phyloP scores from a whole-genome alignment of 2,113 vertebrate species.

The Ifrita kowaldi region DNA sequence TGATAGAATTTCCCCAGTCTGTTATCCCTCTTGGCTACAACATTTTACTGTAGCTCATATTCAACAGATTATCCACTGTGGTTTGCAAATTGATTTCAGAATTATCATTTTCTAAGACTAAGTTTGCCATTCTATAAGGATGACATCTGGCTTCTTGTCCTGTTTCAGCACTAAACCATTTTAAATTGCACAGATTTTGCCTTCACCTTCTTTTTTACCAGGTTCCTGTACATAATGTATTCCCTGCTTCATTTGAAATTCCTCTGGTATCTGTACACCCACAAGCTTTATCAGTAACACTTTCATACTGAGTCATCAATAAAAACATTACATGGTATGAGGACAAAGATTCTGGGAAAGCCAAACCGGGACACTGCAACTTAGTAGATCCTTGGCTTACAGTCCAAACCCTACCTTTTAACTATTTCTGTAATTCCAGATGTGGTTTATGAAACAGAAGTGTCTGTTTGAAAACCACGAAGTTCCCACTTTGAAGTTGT shows the following conservation, averaged over 20 bases:
- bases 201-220: neutral
- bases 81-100: conserved; percentile 9
- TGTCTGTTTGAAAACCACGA: neutral
- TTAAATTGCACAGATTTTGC: neutral
- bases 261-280: neutral
- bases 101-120: neutral
- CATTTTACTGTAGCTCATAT: neutral
- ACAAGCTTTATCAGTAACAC: neutral
- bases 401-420: neutral
- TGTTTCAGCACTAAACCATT: neutral
- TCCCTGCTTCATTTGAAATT: neutral
- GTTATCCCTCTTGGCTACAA: neutral
- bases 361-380: neutral
- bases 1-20: neutral
- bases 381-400: neutral
- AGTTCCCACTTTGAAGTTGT: neutral
- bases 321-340: neutral
- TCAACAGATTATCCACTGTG: neutral
- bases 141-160: neutral
- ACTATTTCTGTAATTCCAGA: neutral
- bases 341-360: conserved; percentile 10
- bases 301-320: conserved; percentile 32
- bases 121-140: neutral
- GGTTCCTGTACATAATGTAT: neutral
- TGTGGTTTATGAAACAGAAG: neutral